Conservation (phyloP, 2,113 vertebrate species). For the Alosa alosa region DNA sequence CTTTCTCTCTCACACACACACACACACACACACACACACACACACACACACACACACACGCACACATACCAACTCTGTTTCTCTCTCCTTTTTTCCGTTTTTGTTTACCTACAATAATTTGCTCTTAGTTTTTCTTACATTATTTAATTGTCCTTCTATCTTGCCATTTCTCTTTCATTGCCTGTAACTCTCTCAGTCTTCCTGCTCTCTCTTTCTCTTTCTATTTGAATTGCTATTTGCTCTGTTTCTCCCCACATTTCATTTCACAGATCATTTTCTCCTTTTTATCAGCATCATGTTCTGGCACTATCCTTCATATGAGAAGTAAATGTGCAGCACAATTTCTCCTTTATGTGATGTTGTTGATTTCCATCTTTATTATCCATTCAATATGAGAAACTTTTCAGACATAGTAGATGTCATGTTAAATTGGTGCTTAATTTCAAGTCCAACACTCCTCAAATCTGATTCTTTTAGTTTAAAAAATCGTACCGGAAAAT, state of each 20-base stretch:
- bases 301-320: slow-evolving; percentile 22
- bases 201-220: neutral
- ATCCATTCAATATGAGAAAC: neutral
- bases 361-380: too few species aligned
- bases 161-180: neutral
- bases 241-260: slow-evolving; percentile 27
- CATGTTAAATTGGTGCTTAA: too few species aligned
- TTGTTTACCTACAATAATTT: neutral
- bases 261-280: slow-evolving; percentile 46
- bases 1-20: neutral
- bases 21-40: too few species aligned
- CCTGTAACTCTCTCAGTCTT: neutral
- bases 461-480: too few species aligned
- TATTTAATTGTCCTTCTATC: neutral
- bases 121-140: neutral
- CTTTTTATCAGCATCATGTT: slow-evolving; percentile 43
- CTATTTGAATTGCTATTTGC: neutral
- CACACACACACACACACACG: neutral
- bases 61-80: neutral
- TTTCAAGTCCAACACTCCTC: too few species aligned
- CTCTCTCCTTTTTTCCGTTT: neutral
- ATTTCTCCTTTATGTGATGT: too few species aligned
- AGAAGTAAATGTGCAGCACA: neutral
- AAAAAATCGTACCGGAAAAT: too few species aligned
- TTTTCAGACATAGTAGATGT: neutral